Percentiles rank a stretch among this genome's conserved stretches.
Evolutionary conservation across 1,140 invertebrate genomes (phyloP).

Genomic region (Coptotermes formosanus): DNA sequence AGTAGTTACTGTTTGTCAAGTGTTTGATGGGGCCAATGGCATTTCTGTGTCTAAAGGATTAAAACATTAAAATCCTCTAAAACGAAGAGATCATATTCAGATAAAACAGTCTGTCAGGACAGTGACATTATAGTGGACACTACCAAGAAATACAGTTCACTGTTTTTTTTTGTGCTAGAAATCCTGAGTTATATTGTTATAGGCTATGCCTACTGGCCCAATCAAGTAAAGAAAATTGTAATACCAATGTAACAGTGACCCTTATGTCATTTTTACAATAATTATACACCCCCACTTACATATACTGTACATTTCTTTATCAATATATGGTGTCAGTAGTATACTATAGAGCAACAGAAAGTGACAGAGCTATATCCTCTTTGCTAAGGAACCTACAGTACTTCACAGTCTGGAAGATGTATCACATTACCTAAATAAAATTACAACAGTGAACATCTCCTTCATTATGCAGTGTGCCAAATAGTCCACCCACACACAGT

Average conservation of each 20-base stretch:
- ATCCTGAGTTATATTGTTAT: slow-evolving; percentile 26
- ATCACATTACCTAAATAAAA: not conserved
- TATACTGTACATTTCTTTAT: slow-evolving; percentile 29
- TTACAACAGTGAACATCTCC: slow-evolving; percentile 24
- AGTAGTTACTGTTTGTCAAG: not conserved
- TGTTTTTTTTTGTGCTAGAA: not conserved
- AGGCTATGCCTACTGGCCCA: slow-evolving; percentile 21
- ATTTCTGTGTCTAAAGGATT: not conserved
- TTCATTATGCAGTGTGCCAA: slow-evolving; percentile 18
- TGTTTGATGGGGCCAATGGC: slow-evolving; percentile 23
- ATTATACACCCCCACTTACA: slow-evolving; percentile 20
- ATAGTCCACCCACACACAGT: not conserved
- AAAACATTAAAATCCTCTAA: not conserved
- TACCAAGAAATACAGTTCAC: not conserved
- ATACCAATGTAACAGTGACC: not conserved
- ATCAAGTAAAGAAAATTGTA: slow-evolving; percentile 25
- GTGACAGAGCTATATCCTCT: not conserved
- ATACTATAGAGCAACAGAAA: slow-evolving; percentile 6
- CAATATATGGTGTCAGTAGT: slow-evolving; percentile 10
- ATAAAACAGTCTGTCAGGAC: not conserved
- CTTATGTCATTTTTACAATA: slow-evolving; percentile 11
- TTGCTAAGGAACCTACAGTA: not conserved
- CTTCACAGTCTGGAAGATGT: slow-evolving; percentile 25
- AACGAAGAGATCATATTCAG: not conserved
- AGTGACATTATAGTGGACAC: not conserved